phyloP scores from a whole-genome alignment of 2,797 vertebrate genomes.

The Eulemur coronatus region DNA sequence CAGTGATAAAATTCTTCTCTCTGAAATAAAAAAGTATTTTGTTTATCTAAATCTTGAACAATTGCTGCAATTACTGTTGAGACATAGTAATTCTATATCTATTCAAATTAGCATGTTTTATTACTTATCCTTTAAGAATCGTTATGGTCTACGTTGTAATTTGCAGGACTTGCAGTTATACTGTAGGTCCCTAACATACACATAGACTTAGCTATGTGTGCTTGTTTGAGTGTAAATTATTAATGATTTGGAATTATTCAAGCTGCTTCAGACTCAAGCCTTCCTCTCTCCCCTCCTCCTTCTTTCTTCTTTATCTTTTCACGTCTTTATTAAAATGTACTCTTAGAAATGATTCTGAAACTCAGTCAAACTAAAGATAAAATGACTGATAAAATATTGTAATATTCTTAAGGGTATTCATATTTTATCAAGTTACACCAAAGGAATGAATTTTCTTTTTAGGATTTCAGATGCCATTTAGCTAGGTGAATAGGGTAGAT shows the following conservation, averaged over 20 bases:
- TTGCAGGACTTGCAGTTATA: neutral
- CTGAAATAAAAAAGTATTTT: neutral
- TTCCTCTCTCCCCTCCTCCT: neutral
- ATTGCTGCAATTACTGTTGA: neutral
- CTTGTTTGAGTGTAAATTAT: neutral
- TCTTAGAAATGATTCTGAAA: constrained; percentile 41
- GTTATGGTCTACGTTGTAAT: neutral
- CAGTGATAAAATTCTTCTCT: neutral
- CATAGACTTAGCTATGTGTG: neutral
- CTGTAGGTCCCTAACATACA: neutral
- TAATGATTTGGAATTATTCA: neutral
- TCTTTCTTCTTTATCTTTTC: neutral
- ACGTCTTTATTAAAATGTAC: constrained; percentile 39
- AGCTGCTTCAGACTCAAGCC: neutral
- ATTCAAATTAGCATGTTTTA: neutral
- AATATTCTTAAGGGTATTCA: neutral
- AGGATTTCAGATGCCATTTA: constrained; percentile 24
- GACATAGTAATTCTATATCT: neutral
- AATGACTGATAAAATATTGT: neutral
- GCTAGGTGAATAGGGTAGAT: neutral
- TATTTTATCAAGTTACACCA: constrained; percentile 11
- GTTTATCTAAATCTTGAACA: neutral
- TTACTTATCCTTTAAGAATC: neutral
- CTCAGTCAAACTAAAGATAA: constrained; percentile 36
- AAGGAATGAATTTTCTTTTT: constrained; percentile 14